phyloP scores from a whole-genome alignment of 1,140 invertebrate genomes.

The Drosophila funebris region DNA sequence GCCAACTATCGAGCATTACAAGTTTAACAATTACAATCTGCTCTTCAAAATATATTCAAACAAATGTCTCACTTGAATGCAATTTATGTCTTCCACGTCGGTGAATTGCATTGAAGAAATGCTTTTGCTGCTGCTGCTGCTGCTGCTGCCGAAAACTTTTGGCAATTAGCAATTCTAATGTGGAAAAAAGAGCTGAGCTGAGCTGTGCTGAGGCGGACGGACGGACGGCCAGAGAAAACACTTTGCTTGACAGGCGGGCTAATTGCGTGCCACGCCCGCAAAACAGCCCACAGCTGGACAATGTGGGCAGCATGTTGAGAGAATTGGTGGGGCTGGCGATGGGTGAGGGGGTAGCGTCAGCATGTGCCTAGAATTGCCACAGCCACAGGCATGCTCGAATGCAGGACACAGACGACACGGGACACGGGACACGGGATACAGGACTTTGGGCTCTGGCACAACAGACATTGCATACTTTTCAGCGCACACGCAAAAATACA shows the following conservation, averaged over 20 bases:
- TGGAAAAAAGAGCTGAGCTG: constrained; percentile 40
- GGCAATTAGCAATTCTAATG: constrained; percentile 80
- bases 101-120: constrained; percentile 69
- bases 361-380: constrained; percentile 33
- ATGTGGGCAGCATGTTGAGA: background rate
- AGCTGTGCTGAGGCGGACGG: no score
- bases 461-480: constrained; percentile 40
- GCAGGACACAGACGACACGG: background rate
- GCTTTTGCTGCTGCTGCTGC: constrained; percentile 40
- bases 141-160: constrained; percentile 67
- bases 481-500: constrained; percentile 45
- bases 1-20: constrained; percentile 9
- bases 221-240: constrained; percentile 51
- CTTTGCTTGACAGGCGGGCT: constrained; percentile 75
- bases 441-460: background rate
- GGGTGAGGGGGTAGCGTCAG: no score
- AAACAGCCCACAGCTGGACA: constrained; percentile 3
- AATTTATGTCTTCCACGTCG: constrained; percentile 56
- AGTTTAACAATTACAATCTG: constrained; percentile 37
- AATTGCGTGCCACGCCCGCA: constrained; percentile 67
- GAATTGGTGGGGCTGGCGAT: background rate
- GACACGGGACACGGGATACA: background rate
- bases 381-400: constrained; percentile 22
- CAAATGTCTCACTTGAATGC: constrained; percentile 53
- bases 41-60: constrained; percentile 45